A percentile compares a stretch with the other conserved stretches of the same genome.
Evolutionary conservation across 2,113 vertebrate species (phyloP).

Genomic region (Murina feae): DNA sequence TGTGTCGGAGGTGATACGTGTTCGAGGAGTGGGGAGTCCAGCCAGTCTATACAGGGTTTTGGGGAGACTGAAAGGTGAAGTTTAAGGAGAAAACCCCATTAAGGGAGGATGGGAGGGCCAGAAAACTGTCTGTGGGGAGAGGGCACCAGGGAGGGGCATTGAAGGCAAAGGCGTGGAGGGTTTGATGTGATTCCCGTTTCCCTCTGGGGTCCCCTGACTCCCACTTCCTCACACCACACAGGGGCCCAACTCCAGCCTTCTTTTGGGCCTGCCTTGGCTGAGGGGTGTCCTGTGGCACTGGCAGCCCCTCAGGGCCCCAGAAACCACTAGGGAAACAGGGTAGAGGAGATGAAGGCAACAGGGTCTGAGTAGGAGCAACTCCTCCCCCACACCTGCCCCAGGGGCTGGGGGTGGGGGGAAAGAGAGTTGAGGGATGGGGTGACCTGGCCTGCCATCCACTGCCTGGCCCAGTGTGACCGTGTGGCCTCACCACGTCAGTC

Average conservation of each 20-base stretch:
- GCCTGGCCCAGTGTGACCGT: not conserved
- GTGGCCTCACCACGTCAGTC: not conserved
- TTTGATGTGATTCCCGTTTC: not conserved
- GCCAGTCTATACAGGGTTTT: not conserved
- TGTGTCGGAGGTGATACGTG: not conserved
- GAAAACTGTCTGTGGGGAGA: not conserved
- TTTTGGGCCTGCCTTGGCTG: not conserved
- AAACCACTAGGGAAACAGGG: not conserved
- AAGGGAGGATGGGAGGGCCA: rapidly evolving
- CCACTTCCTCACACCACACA: not conserved
- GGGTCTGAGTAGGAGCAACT: not conserved
- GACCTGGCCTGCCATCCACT: not conserved
- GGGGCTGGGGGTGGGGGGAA: not conserved
- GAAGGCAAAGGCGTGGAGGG: not conserved
- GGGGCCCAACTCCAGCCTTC: not conserved
- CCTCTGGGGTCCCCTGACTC: no score
- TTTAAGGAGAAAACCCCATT: not conserved
- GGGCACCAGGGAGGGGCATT: not conserved
- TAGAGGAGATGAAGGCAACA: no score
- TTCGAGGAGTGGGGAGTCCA: not conserved
- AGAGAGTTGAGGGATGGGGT: not conserved
- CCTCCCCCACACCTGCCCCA: not conserved
- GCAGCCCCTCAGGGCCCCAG: not conserved
- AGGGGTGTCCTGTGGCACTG: not conserved
- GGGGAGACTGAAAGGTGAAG: not conserved